Percentiles rank a stretch among this genome's conserved stretches.
Conservation (phyloP, 2,888 invertebrate genomes). For the Drosophila mettleri region DNA sequence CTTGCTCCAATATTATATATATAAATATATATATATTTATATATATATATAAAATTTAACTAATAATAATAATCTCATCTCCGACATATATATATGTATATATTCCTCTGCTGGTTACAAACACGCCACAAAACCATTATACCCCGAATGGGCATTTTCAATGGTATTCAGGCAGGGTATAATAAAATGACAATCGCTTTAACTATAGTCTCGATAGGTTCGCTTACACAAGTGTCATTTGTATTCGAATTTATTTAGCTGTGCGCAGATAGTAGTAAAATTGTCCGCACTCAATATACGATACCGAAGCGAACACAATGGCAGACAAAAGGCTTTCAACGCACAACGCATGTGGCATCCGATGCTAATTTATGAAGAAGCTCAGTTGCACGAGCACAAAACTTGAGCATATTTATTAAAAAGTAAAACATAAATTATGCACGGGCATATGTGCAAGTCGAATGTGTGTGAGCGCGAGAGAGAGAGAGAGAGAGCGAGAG, state of each 20-base stretch:
- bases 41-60: too few species aligned
- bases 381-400: slow-evolving; percentile 36
- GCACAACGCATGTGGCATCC: slow-evolving; percentile 22
- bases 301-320: neutral
- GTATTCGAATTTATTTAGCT: neutral
- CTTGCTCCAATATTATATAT: too few species aligned
- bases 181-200: neutral
- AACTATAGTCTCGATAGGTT: neutral
- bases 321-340: slow-evolving; percentile 9
- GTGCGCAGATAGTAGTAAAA: neutral
- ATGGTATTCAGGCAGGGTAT: too few species aligned
- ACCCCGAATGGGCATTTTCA: too few species aligned
- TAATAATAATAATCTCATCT: too few species aligned
- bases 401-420: slow-evolving; percentile 53
- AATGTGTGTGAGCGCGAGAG: slow-evolving; percentile 2
- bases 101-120: too few species aligned
- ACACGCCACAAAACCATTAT: too few species aligned
- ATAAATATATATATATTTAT: too few species aligned
- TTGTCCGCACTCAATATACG: slow-evolving; percentile 2
- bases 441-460: slow-evolving; percentile 55
- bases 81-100: too few species aligned
- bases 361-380: slow-evolving; percentile 50
- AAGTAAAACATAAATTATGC: slow-evolving; percentile 67
- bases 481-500: neutral
- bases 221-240: neutral